These are phyloP conservation scores for Contarinia nasturtii DNA, from an alignment of 1,140 invertebrate genomes.

Conservation along the genomic window DNA sequence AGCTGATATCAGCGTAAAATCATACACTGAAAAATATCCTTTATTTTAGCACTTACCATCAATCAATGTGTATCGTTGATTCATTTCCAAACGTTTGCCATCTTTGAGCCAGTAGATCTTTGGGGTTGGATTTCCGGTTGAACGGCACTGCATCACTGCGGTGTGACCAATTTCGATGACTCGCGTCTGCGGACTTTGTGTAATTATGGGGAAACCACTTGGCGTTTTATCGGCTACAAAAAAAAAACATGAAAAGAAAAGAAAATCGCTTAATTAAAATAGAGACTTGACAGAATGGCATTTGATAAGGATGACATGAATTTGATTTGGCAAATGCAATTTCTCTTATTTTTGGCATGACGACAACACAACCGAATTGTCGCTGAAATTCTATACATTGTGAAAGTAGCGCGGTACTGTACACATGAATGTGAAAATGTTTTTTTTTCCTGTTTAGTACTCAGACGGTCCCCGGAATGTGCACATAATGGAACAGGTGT, in stretches of 20 bases:
- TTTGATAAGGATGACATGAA: background rate
- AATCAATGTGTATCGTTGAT: constrained; percentile 66
- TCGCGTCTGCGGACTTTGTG: constrained; percentile 52
- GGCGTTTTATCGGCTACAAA: constrained; percentile 70
- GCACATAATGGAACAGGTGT: too few species aligned
- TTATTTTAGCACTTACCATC: constrained; percentile 52
- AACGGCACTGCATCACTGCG: constrained; percentile 70
- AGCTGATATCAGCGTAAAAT: too few species aligned
- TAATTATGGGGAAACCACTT: constrained; percentile 77
- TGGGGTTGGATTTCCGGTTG: constrained; percentile 66
- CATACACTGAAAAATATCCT: background rate
- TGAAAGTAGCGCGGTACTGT: too few species aligned
- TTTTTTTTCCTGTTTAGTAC: too few species aligned
- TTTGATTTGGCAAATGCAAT: background rate
- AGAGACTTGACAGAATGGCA: too few species aligned
- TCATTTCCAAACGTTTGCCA: constrained; percentile 71
- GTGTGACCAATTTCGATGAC: constrained; percentile 92
- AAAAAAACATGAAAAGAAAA: constrained; percentile 10
- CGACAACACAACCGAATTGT: too few species aligned
- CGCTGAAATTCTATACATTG: too few species aligned
- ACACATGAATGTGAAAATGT: too few species aligned
- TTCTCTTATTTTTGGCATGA: too few species aligned
- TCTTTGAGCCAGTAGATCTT: constrained; percentile 85
- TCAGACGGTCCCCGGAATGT: too few species aligned
- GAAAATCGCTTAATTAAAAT: background rate